phyloP scores from a whole-genome alignment of 1,140 invertebrate species.

The Plutomurus gul region DNA sequence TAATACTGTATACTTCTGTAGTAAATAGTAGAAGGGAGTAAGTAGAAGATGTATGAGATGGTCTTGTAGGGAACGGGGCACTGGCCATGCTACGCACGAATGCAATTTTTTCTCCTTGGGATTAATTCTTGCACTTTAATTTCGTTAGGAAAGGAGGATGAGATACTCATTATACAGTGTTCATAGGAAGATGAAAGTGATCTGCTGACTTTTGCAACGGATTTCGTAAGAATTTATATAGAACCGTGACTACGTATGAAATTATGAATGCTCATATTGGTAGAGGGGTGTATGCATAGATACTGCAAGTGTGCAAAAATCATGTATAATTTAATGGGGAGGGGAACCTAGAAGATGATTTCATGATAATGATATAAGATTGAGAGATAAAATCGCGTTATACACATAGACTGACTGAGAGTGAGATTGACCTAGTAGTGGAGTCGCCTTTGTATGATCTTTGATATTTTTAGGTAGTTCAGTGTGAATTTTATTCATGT shows the following conservation, averaged over 20 bases:
- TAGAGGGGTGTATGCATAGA: not conserved
- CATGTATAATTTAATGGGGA: slow-evolving; percentile 6
- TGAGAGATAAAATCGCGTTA: not conserved
- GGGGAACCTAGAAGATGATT: slow-evolving; percentile 4
- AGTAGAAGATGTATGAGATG: not conserved
- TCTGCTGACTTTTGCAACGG: slow-evolving; percentile 5
- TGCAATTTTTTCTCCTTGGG: slow-evolving; percentile 16
- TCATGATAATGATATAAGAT: slow-evolving; percentile 4
- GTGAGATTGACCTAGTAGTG: slow-evolving; percentile 20
- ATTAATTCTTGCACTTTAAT: slow-evolving; percentile 30
- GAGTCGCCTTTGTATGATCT: not conserved
- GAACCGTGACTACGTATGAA: not conserved
- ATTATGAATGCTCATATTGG: slow-evolving; percentile 2
- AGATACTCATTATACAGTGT: not conserved
- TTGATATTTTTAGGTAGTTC: not conserved
- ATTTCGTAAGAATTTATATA: slow-evolving; percentile 22
- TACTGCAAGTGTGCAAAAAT: not conserved
- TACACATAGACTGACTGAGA: slow-evolving; percentile 1
- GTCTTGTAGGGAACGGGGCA: not conserved
- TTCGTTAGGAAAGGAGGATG: slow-evolving; percentile 1
- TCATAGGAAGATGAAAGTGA: slow-evolving; percentile 22
- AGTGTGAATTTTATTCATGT: not conserved
- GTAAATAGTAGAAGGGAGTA: not conserved
- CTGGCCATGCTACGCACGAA: slow-evolving; percentile 22
- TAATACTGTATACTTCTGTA: not conserved